Conservation (phyloP, 2,797 vertebrate species). For the Alauda arvensis region DNA sequence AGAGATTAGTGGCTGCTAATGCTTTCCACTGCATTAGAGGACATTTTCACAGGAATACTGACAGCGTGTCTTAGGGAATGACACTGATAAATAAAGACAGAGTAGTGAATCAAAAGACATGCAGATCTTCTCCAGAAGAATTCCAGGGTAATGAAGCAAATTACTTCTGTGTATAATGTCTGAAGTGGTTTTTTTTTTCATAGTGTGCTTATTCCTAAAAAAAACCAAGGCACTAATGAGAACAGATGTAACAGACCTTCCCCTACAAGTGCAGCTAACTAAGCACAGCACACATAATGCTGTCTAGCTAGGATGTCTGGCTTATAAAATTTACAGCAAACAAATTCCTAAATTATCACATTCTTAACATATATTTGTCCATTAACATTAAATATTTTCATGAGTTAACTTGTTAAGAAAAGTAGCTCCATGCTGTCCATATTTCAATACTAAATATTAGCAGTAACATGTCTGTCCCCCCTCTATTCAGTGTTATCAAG, state of each 20-base stretch:
- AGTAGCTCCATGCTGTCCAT: background rate
- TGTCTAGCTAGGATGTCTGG: background rate
- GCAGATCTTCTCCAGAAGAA: background rate
- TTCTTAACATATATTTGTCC: background rate
- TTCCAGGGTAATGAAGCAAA: background rate
- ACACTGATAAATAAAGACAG: constrained; percentile 30
- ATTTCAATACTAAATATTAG: background rate
- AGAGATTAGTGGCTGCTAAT: constrained; percentile 60
- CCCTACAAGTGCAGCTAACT: background rate
- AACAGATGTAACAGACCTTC: background rate
- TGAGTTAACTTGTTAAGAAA: background rate
- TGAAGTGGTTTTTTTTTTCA: background rate
- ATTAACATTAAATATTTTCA: background rate
- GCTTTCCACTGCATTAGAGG: constrained; percentile 36
- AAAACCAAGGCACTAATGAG: background rate
- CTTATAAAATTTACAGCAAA: background rate
- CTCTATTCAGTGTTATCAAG: background rate
- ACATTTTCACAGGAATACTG: constrained; percentile 18
- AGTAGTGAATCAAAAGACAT: background rate
- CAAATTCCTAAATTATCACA: background rate
- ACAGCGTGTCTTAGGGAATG: background rate
- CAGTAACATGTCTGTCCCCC: background rate
- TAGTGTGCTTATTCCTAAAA: background rate
- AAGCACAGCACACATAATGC: background rate
- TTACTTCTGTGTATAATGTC: background rate